phyloP scores from a whole-genome alignment of 2,888 invertebrate species.

The Ophion slaviceki region DNA sequence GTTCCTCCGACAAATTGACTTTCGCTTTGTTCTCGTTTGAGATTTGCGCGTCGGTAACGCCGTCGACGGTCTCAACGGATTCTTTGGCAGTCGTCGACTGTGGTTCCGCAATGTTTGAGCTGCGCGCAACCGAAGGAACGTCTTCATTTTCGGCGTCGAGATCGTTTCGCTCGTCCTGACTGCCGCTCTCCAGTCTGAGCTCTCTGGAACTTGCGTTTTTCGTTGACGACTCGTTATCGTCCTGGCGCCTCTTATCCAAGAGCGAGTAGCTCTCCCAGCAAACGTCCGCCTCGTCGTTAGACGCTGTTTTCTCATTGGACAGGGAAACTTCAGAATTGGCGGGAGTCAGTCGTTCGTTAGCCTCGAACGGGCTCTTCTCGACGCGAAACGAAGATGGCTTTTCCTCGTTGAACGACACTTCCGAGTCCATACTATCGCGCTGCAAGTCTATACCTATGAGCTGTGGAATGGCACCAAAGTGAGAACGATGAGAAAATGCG shows the following conservation, averaged over 20 bases:
- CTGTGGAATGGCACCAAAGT: conserved; percentile 31
- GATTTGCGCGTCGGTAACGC: conserved; percentile 19
- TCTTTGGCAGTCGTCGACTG: conserved; percentile 57
- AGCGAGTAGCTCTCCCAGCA: conserved; percentile 51
- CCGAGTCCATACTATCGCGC: conserved; percentile 24
- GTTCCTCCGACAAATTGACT: conserved; percentile 74
- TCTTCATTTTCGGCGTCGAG: neutral
- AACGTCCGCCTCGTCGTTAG: conserved; percentile 30
- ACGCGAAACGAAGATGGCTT: conserved; percentile 3
- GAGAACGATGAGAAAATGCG: neutral
- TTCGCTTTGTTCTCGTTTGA: conserved; percentile 52
- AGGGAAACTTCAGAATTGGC: conserved; percentile 9
- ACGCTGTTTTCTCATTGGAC: conserved; percentile 8
- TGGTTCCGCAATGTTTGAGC: conserved; percentile 48
- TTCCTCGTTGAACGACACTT: conserved; percentile 3
- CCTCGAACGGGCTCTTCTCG: conserved; percentile 19
- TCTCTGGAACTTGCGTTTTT: conserved; percentile 14
- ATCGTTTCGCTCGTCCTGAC: conserved; percentile 21
- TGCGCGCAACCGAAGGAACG: neutral
- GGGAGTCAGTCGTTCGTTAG: conserved; percentile 40
- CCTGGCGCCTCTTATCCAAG: neutral
- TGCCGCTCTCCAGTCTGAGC: conserved; percentile 4
- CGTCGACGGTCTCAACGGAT: conserved; percentile 43
- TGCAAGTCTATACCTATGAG: conserved; percentile 62
- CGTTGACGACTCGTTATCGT: neutral